phyloP scores from a whole-genome alignment of 2,113 vertebrate genomes.

The Peromyscus californicus region DNA sequence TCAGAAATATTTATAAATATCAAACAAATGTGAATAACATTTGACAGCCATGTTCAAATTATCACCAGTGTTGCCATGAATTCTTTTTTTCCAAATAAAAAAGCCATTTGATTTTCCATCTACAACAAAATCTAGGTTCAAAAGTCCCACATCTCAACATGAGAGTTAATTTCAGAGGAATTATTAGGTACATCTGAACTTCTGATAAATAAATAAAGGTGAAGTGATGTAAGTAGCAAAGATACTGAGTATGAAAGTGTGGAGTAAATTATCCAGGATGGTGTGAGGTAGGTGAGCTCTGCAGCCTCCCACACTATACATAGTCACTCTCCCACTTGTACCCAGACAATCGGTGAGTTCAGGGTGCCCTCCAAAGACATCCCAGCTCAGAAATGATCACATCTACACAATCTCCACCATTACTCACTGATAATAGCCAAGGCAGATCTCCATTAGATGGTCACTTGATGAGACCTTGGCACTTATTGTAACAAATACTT shows the following conservation, averaged over 20 bases:
- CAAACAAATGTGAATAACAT: constrained; percentile 20
- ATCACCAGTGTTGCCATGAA: neutral
- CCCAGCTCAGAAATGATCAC: neutral
- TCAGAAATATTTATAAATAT: constrained; percentile 56
- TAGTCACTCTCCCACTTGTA: neutral
- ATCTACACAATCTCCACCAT: neutral
- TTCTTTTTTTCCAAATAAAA: constrained; percentile 52
- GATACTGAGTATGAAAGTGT: constrained; percentile 1
- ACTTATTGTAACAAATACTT: constrained; percentile 34
- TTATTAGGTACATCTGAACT: constrained; percentile 24
- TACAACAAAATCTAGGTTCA: constrained; percentile 1
- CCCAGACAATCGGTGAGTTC: neutral
- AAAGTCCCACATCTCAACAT: neutral
- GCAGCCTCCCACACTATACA: neutral
- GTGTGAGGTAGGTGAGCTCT: neutral
- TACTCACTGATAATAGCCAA: neutral
- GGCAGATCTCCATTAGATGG: neutral
- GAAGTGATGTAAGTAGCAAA: neutral
- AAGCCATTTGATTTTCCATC: constrained; percentile 8
- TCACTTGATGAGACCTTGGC: neutral
- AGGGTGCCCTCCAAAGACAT: neutral
- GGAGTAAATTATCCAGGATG: neutral
- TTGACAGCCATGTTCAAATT: constrained; percentile 33
- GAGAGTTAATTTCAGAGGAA: constrained; percentile 44
- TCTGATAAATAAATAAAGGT: constrained; percentile 43